Evolutionary conservation across 1,140 invertebrate genomes (phyloP).

Genomic region (Latrodectus geometricus): DNA sequence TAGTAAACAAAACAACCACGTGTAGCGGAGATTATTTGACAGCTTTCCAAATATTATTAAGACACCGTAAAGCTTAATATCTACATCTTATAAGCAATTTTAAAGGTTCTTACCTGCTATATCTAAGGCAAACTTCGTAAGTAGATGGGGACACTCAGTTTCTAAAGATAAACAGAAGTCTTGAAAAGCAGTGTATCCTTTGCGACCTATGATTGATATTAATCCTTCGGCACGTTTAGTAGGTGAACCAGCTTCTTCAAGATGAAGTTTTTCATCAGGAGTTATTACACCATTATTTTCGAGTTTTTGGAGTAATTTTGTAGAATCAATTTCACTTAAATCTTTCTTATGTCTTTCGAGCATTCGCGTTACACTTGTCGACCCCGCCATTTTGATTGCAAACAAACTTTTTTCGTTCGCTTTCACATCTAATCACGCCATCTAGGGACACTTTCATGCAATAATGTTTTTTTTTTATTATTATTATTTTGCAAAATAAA

Average conservation of each 20-base stretch:
- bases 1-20: conserved; percentile 22
- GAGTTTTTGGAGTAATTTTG: conserved; percentile 34
- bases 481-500: too few relatives aligned
- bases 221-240: conserved; percentile 18
- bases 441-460: background rate
- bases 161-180: conserved; percentile 57
- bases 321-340: conserved; percentile 28
- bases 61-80: background rate
- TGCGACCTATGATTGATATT: conserved; percentile 24
- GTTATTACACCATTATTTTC: conserved; percentile 34
- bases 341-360: conserved; percentile 50
- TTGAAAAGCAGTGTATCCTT: conserved; percentile 43
- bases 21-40: background rate
- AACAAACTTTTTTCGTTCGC: conserved; percentile 14
- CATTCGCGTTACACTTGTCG: conserved; percentile 44
- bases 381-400: conserved; percentile 55
- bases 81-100: background rate
- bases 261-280: background rate
- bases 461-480: too few relatives aligned
- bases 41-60: background rate
- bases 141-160: conserved; percentile 42
- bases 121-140: conserved; percentile 58
- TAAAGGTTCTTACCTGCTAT: conserved; percentile 42
- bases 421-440: background rate
- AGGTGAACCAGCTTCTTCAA: background rate